A percentile compares a stretch with the other conserved stretches of the same genome.
These are phyloP conservation scores for Galaxias olidus DNA, from an alignment of 2,797 vertebrate species.

Conservation along the genomic window DNA sequence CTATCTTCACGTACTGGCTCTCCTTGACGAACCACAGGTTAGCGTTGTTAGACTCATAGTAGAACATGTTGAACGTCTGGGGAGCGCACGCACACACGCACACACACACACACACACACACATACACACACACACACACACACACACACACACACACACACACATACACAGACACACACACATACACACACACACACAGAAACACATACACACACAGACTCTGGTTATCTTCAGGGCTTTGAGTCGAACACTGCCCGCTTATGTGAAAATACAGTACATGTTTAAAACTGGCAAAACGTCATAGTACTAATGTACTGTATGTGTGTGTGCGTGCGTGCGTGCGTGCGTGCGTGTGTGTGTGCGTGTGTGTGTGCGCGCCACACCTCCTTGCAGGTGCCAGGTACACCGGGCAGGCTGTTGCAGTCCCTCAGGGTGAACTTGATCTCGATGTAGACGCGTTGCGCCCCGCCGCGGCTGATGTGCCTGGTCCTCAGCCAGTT, in stretches of 20 bases:
- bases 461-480: constrained; percentile 80
- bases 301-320: too few species aligned
- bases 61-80: constrained; percentile 86
- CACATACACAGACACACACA: constrained; percentile 32
- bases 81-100: constrained; percentile 27
- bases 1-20: constrained; percentile 83
- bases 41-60: constrained; percentile 81
- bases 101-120: constrained; percentile 38
- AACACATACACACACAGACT: constrained; percentile 7
- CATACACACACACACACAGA: constrained; percentile 44
- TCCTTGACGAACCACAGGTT: constrained; percentile 84
- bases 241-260: too few species aligned
- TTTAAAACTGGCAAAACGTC: too few species aligned
- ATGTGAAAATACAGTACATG: too few species aligned
- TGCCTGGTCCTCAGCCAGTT: constrained; percentile 85
- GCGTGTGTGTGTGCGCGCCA: constrained; percentile 13
- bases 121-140: neutral
- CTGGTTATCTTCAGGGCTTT: neutral
- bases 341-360: too few species aligned
- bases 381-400: constrained; percentile 84
- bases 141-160: constrained; percentile 30
- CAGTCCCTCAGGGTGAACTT: constrained; percentile 86
- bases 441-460: constrained; percentile 84
- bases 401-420: constrained; percentile 83
- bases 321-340: too few species aligned